Evolutionary conservation across 2,888 invertebrate species (phyloP), one percentile per base, ranked within the genome.

Genomic region (Cordylochernes scorpioides): DNA sequence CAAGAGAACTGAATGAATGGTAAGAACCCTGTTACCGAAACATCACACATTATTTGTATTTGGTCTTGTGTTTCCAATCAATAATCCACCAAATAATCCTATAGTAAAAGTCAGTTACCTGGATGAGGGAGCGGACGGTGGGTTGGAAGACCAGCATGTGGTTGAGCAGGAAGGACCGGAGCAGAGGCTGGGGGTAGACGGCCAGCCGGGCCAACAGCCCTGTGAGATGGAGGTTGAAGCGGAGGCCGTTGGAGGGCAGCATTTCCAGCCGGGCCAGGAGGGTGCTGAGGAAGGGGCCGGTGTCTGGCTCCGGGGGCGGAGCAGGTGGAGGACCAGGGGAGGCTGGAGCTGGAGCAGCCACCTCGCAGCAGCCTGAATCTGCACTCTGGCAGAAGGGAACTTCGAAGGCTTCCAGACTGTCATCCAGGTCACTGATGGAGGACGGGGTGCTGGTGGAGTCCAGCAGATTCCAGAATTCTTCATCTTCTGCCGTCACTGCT

Each of bases 101-200:
- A n/a, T n/a, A n/a, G n/a, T n/a, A 24, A 32, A 16, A 3, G 10
- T 3, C 17, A 17, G 24, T 51, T 49, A 78, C 84, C 66, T 84
- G 84, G 53, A 73, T 72, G 39, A 88, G 61, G 3, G 80, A 82
- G 49, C 77, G 74, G 49, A 86, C 73, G 47, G 74, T 74, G 2
- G 84, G 82, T 50, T 82, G 80, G 47, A 82, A 66, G 42, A 75
- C 70, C 43, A 69, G 65, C 51, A 68, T 69, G 35, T 77, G 71
- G 46, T 80, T 77, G 37, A 94, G 62, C 25, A 94, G 60, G 49
- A 86, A 68, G 3, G 84, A 73, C 39, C 77, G 66, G 29, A 91
- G 59, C 30, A 91, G 57, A 5, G 86, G 80, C 42, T 86, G 72
- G 0, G 88, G 80, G 53, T 80, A 74, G 34, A 74, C 65, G 4